Evolutionary conservation across 2,113 vertebrate species (phyloP), one percentile per base, ranked within the genome.

Genomic region (Nesogale talazaci): DNA sequence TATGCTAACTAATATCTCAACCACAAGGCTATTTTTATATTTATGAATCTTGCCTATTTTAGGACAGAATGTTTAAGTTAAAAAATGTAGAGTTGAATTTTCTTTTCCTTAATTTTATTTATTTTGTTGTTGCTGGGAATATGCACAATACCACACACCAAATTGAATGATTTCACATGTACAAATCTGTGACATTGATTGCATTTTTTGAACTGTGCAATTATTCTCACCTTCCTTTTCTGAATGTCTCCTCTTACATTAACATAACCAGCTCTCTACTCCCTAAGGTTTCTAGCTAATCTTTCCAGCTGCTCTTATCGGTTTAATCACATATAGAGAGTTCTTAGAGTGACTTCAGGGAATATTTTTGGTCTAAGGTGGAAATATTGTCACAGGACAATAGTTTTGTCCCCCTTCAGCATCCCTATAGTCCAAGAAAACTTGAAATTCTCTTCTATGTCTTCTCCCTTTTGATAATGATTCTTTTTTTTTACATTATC

Each of bases 41-140:
- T 46, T 81, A 1, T 38, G 2, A 86, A 11, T 75, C 70, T 36
- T 52, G 16, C 76, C 82, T 85, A 70, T 91, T 75, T 57, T 40
- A 27, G 36, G 36, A n/a, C 7, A 77, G 69, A 59, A 72, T 69
- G 76, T 93, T 88, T 90, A 83, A 88, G 90, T 65, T 15, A 74
- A 72, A 59, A 52, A 22, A 36, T 31, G 16, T 22, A 61, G 59
- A 36, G 6, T 36, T 67, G 86, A 36, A 1, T 72, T 85, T 80
- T 74, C 1, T 72, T 85, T 77, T 74, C 31, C 15, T 67, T 31
- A 67, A 67, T 67, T 22, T 63, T 63, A 61, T 61, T 61, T 61
- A 61, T 61, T 65, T 65, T 65, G 63, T 67, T 67, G 9, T 67
- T 67, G 65, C 31, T 67, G 29, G 14, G 65, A 67, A 31, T 65